phyloP scores from a whole-genome alignment of 2,113 vertebrate species.

The Plectropomus leopardus region DNA sequence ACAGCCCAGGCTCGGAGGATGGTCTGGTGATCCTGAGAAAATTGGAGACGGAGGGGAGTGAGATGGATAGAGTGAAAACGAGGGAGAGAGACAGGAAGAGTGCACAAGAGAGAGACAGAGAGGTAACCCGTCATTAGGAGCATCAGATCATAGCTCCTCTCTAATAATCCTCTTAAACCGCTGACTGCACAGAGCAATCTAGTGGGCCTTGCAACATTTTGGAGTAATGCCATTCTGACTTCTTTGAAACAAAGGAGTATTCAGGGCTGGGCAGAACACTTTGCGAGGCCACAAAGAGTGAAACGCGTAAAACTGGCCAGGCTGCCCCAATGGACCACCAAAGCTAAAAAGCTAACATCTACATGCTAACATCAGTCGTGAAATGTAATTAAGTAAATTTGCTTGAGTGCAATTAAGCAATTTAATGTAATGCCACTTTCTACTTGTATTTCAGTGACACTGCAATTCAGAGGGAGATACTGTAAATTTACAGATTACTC shows the following conservation, averaged over 20 bases:
- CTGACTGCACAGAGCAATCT: slow-evolving; percentile 27
- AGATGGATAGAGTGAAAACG: slow-evolving; percentile 36
- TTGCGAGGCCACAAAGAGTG: neutral
- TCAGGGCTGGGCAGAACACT: neutral
- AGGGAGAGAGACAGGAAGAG: neutral
- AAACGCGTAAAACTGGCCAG: neutral
- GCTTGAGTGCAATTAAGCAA: neutral
- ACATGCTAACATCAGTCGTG: neutral
- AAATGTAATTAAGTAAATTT: neutral
- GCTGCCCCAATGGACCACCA: no score
- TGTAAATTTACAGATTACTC: no score
- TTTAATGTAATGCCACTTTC: no score
- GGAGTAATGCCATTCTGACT: slow-evolving; percentile 25
- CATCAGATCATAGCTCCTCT: slow-evolving; percentile 30
- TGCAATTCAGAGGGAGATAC: no score
- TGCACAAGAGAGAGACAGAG: slow-evolving; percentile 4
- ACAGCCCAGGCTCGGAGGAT: slow-evolving; percentile 89
- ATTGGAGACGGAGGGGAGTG: slow-evolving; percentile 29
- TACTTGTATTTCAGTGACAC: no score
- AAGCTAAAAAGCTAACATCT: neutral
- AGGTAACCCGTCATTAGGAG: slow-evolving; percentile 46
- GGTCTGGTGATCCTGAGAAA: slow-evolving; percentile 88
- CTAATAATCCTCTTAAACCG: slow-evolving; percentile 58
- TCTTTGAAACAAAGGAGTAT: neutral
- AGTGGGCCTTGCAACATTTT: slow-evolving; percentile 24